Evolutionary conservation across 2,797 vertebrate species (phyloP), one percentile per base, ranked within the genome.

Genomic region (Thaleichthys pacificus): DNA sequence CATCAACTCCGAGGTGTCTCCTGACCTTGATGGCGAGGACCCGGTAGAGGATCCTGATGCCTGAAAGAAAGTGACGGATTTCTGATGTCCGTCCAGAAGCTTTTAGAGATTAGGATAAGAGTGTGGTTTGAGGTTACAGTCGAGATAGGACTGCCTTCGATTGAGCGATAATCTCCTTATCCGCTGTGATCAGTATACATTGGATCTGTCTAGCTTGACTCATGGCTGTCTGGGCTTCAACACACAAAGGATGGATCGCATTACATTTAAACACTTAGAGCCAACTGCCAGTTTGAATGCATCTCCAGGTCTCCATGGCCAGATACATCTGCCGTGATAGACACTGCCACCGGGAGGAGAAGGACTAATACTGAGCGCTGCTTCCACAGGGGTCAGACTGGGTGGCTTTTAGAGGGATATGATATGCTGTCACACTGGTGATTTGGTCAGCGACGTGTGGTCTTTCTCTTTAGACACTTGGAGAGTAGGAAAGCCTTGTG

Each of bases 261-360:
- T 88, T 92, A 91, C 91, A 91, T 82, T 90, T 90, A 92, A 95
- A 92, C 84, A 88, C 87, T 91, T 93, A 91, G 90, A 84, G 83
- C 86, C 88, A 84, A 85, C 74, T 88, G 86, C 85, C 84, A 83
- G 93, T 89, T 92, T 89, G 90, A 91, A 94, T 91, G 92, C 84
- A 83, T 88, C 90, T 90, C 80, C 76, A 75, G 70, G 68, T 80
- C 84, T 81, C 84, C 68, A 75, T 71, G 72, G 80, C 64, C 79
- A 82, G 87, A 91, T 84, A 90, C 85, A 84, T 91, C 84, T 89
- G 84, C 87, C 77, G n/a, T 83, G 89, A 93, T 88, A 89, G 86
- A 83, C 80, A 73, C 83, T 93, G 91, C 84, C 79, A 61, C 88
- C 93, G 92, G 92, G 95, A 90, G 89, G 91, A 93, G 93, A 87